phyloP scores from a whole-genome alignment of 2,888 invertebrate genomes.

The Drosophila infuscata region DNA sequence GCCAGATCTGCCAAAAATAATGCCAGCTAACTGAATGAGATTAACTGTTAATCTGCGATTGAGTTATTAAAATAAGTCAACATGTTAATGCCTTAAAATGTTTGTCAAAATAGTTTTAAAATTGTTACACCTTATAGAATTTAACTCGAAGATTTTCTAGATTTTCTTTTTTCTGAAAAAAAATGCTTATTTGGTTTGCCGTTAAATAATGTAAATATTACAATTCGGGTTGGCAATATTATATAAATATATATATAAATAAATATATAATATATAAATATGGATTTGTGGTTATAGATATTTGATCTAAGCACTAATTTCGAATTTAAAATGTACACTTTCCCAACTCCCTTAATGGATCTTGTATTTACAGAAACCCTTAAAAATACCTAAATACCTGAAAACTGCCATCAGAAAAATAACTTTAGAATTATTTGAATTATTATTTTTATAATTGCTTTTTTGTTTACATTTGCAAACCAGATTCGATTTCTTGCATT shows the following conservation, averaged over 20 bases:
- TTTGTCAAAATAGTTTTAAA: not conserved
- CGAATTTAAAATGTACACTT: not conserved
- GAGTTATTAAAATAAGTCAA: not conserved
- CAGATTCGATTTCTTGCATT: not conserved
- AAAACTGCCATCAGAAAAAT: not conserved
- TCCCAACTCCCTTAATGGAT: not conserved
- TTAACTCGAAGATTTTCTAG: not conserved
- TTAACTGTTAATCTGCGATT: not conserved
- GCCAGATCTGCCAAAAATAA: conserved; percentile 8
- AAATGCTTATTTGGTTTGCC: not conserved
- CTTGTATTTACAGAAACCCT: not conserved
- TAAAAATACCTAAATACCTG: not conserved
- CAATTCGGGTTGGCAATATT: not conserved
- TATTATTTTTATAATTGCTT: too few species aligned
- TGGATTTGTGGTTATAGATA: not conserved
- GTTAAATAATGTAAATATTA: not conserved
- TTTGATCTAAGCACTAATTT: not conserved
- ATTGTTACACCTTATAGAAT: not conserved
- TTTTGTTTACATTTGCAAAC: not conserved
- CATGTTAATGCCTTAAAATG: not conserved
- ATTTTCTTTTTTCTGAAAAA: not conserved
- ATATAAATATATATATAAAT: too few species aligned
- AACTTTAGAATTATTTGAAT: not conserved
- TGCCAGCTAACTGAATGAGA: not conserved
- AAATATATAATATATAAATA: too few species aligned